phyloP scores from a whole-genome alignment of 1,140 invertebrate species.

The Drosophila saltans region DNA sequence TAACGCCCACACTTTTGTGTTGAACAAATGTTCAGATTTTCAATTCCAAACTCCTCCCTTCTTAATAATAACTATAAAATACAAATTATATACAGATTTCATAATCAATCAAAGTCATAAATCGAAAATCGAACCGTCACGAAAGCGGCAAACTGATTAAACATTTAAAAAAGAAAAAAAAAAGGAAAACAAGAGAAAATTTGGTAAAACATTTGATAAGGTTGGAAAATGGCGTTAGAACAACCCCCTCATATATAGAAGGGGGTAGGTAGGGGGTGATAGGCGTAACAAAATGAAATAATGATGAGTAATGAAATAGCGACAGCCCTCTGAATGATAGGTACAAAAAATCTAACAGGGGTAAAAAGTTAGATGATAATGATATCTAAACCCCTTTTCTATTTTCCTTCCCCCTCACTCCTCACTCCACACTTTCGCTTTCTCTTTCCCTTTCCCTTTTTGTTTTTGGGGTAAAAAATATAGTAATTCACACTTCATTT shows the following conservation, averaged over 20 bases:
- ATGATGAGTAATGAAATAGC: conserved; percentile 82
- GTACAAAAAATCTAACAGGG: conserved; percentile 29
- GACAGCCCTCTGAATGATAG: conserved; percentile 55
- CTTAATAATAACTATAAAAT: conserved; percentile 54
- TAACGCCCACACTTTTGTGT: conserved; percentile 58
- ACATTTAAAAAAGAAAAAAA: conserved; percentile 51
- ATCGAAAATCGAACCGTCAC: conserved; percentile 49
- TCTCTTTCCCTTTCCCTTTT: conserved; percentile 23
- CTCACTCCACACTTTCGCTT: neutral
- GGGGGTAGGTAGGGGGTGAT: conserved; percentile 34
- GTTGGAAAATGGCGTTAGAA: conserved; percentile 51
- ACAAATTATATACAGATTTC: conserved; percentile 64
- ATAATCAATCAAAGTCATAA: conserved; percentile 82
- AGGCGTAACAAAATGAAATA: conserved; percentile 61
- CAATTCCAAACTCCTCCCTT: neutral
- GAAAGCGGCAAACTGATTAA: conserved; percentile 38
- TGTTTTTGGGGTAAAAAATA: conserved; percentile 55
- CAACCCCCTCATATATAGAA: conserved; percentile 37
- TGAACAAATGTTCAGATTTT: conserved; percentile 71
- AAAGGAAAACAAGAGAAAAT: neutral
- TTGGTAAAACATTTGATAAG: conserved; percentile 27
- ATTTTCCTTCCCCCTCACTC: conserved; percentile 1
- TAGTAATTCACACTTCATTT: conserved; percentile 70
- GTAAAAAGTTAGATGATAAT: conserved; percentile 69
- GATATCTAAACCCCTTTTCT: conserved; percentile 51